These are phyloP conservation scores for Trimorus sp. DNA, from an alignment of 2,888 invertebrate species.

Conservation along the genomic window DNA sequence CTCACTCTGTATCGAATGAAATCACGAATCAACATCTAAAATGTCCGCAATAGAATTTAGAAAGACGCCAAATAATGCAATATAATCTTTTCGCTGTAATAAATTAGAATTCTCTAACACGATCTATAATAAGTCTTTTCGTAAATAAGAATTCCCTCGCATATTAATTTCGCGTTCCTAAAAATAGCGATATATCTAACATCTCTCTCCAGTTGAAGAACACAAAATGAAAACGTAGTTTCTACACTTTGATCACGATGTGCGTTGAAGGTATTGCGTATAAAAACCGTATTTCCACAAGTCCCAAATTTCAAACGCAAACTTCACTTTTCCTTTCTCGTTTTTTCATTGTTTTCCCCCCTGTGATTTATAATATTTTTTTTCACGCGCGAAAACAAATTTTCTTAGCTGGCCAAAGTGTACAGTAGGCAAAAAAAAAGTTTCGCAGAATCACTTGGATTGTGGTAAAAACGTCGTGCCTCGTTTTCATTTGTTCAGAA, in stretches of 20 bases:
- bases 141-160: conserved; percentile 57
- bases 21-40: conserved; percentile 59
- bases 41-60: conserved; percentile 65
- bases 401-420: too few species aligned
- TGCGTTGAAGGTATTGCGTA: conserved; percentile 54
- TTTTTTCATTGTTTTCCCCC: too few species aligned
- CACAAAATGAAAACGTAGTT: conserved; percentile 56
- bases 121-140: conserved; percentile 68
- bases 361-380: too few species aligned
- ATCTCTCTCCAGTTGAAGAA: conserved; percentile 28
- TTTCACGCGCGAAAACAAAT: too few species aligned
- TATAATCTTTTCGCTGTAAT: conserved; percentile 72
- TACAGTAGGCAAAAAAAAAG: too few species aligned
- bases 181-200: conserved; percentile 51
- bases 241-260: conserved; percentile 39
- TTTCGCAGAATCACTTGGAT: not conserved
- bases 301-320: too few species aligned
- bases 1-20: conserved; percentile 44
- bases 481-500: conserved; percentile 16
- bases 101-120: conserved; percentile 76
- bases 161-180: conserved; percentile 45
- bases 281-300: conserved; percentile 60
- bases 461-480: conserved; percentile 48
- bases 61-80: conserved; percentile 71
- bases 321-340: too few species aligned